Evolutionary conservation across 2,888 invertebrate species (phyloP), one percentile per base, ranked within the genome.

Genomic region (Pyrgus malvae): DNA sequence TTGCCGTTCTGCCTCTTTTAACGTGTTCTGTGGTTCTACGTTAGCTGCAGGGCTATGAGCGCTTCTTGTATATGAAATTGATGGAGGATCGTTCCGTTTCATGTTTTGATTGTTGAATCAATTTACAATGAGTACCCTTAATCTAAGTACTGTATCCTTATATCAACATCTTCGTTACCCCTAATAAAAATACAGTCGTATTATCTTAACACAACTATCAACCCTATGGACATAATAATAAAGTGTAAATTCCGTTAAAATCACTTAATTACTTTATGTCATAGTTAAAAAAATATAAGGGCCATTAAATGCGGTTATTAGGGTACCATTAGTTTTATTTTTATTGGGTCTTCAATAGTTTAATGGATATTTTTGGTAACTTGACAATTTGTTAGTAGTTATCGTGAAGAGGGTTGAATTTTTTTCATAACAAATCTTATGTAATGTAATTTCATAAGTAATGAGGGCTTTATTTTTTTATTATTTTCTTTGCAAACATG

Each of bases 261-360:
- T 3, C 29, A 9, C 17, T 38, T 19, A 19, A 45, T 45, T 31
- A 31, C n/a, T 44, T 44, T 16, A 16, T 11, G 3, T 44, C n/a
- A 7, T 21, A 35, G 14, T 14, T 46, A 35, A 46, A 35, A 46
- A 35, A 63, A 59, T 56, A 50, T 55, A 56, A 56, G 55, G 59
- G 48, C 42, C 35, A 25, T 37, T 37, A 55, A 55, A 44, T 42
- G 56, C 54, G 50, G 59, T 55, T 56, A 56, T 59, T 56, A 48
- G 56, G 40, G 46, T 46, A 41, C 56, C 51, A 57, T 59, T 59
- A 59, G 51, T 57, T 59, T 59, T 59, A 59, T 59, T 59, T 59
- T 59, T 59, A 59, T 59, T 57, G 59, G 55, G 23, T 37, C 42
- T 48, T 55, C 55, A 57, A 57, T 55, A 55, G 51, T 48, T 59